Conservation (phyloP, 2,888 invertebrate species). For the Microlaimidae sp. region DNA sequence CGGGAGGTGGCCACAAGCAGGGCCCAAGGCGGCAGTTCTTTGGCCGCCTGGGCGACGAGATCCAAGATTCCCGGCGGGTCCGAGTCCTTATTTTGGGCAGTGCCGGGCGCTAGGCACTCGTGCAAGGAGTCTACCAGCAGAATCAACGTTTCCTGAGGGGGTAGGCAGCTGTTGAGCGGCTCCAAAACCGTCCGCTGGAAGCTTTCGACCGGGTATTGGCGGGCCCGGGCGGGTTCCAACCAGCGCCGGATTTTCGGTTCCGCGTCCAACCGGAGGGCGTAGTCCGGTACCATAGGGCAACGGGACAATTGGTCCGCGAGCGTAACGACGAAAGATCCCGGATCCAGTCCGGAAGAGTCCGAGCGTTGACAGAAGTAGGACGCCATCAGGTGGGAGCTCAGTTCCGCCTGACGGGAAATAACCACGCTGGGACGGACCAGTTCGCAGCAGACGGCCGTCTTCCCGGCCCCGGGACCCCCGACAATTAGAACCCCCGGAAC, state of each 20-base stretch:
- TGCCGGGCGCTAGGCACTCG: slow-evolving; percentile 43
- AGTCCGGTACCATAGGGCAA: not conserved
- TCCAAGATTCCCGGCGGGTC: no score
- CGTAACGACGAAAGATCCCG: slow-evolving; percentile 65
- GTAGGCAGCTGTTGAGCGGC: slow-evolving; percentile 59
- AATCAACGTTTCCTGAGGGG: slow-evolving; percentile 65
- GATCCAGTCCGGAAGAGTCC: slow-evolving; percentile 50
- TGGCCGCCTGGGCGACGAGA: slow-evolving; percentile 57
- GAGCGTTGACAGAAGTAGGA: slow-evolving; percentile 54
- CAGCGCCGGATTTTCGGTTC: slow-evolving; percentile 39
- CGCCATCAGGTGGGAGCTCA: slow-evolving; percentile 61
- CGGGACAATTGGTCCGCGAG: slow-evolving; percentile 53
- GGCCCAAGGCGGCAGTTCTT: slow-evolving; percentile 64
- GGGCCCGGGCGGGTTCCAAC: slow-evolving; percentile 57
- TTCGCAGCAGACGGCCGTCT: slow-evolving; percentile 71
- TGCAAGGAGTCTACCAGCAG: slow-evolving; percentile 70
- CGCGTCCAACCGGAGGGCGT: not conserved
- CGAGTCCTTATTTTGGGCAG: no score
- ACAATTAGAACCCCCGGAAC: no score
- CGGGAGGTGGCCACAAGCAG: slow-evolving; percentile 69
- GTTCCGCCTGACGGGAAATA: slow-evolving; percentile 39
- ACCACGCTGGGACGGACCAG: slow-evolving; percentile 41
- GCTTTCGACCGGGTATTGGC: slow-evolving; percentile 73
- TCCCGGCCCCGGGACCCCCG: slow-evolving; percentile 87
- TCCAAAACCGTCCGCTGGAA: slow-evolving; percentile 70